A percentile compares a stretch with the other conserved stretches of the same genome.
These are phyloP conservation scores for Rhopilema esculentum DNA, from an alignment of 30 jellyfish, hydroid and myxozoan species.

Conservation along the genomic window DNA sequence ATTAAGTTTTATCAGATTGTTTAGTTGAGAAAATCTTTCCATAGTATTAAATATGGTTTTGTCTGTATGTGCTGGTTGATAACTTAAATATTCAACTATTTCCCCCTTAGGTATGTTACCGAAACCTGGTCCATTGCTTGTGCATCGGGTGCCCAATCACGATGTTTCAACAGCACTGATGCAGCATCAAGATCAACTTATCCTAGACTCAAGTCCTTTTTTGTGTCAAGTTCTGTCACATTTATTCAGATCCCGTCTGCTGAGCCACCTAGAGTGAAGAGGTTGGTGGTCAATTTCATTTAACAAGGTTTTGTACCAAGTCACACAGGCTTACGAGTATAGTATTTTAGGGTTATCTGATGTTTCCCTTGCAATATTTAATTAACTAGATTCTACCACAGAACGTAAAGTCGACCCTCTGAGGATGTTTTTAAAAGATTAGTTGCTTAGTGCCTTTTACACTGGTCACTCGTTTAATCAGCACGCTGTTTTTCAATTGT, in stretches of 20 bases:
- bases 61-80: neutral
- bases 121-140: slow-evolving; percentile 68
- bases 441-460: too few relatives aligned
- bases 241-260: slow-evolving; percentile 53
- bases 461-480: too few relatives aligned
- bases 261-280: slow-evolving; percentile 63
- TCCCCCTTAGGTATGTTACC: slow-evolving; percentile 20
- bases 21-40: neutral
- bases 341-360: neutral
- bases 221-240: slow-evolving; percentile 46
- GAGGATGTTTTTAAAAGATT: too few relatives aligned
- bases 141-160: slow-evolving; percentile 50
- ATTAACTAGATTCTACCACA: too few relatives aligned
- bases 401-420: too few relatives aligned
- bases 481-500: too few relatives aligned
- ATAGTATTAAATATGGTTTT: too few relatives aligned
- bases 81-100: neutral
- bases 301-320: neutral
- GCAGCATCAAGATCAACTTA: slow-evolving; percentile 29
- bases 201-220: slow-evolving; percentile 45
- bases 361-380: neutral
- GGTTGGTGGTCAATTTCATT: slow-evolving; percentile 8
- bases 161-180: slow-evolving; percentile 37
- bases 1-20: too few relatives aligned
- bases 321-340: neutral